Conservation (phyloP, 2,113 vertebrate genomes). For the Lophura nycthemera region DNA sequence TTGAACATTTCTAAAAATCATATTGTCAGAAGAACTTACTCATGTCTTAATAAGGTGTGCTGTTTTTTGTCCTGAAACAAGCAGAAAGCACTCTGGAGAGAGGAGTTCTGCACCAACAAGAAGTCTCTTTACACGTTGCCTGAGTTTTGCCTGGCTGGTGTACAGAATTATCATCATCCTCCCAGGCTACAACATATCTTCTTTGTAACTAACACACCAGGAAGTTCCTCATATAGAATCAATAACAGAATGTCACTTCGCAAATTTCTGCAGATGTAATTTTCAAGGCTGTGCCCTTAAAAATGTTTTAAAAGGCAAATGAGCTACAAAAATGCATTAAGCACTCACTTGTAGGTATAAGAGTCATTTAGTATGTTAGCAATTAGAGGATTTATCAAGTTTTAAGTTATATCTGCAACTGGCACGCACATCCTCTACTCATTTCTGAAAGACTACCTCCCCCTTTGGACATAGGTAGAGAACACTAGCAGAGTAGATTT, state of each 20-base stretch:
- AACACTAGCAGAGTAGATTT: background rate
- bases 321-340: background rate
- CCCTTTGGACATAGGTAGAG: background rate
- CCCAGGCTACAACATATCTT: background rate
- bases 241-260: background rate
- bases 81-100: background rate
- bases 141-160: background rate
- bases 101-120: background rate
- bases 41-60: background rate
- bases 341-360: background rate
- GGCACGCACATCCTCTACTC: background rate
- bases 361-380: background rate
- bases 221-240: background rate
- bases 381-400: background rate
- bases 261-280: background rate
- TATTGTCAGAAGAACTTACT: background rate
- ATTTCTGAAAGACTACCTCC: background rate
- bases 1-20: background rate
- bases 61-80: background rate
- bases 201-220: background rate
- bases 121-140: background rate
- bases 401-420: background rate
- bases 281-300: constrained; percentile 17
- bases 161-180: background rate
- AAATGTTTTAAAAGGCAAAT: constrained; percentile 13